Conservation (phyloP, 1,140 invertebrate species). For the Sycophila sp. region DNA sequence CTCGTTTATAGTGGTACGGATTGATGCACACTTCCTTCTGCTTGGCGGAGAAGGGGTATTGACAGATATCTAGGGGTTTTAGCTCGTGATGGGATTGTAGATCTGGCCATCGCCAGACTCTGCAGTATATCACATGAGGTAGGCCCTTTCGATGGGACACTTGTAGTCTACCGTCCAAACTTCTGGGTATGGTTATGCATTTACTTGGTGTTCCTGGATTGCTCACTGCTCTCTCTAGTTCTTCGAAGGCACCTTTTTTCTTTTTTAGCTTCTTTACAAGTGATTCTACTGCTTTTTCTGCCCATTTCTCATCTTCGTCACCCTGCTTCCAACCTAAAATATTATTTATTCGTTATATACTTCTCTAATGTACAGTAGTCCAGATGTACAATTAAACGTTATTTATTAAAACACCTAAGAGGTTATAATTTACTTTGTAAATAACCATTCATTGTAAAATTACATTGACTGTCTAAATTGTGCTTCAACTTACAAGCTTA, state of each 20-base stretch:
- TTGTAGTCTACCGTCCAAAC: constrained; percentile 93
- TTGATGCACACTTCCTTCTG: constrained; percentile 99
- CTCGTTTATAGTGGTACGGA: constrained; percentile 97
- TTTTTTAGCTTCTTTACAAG: constrained; percentile 99
- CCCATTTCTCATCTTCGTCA: constrained; percentile 99
- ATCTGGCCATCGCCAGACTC: constrained; percentile 99
- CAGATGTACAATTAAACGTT: too few relatives aligned
- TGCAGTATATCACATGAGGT: constrained; percentile 98
- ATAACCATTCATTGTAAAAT: too few relatives aligned
- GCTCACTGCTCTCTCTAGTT: constrained; percentile 92
- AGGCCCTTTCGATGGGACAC: constrained; percentile 95
- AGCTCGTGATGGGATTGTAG: constrained; percentile 97
- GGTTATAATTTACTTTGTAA: too few relatives aligned
- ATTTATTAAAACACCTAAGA: too few relatives aligned
- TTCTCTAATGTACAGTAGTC: too few relatives aligned
- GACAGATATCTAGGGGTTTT: constrained; percentile 92
- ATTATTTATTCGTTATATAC: too few relatives aligned
- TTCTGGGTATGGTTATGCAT: constrained; percentile 97
- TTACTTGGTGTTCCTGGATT: constrained; percentile 93
- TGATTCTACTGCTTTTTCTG: constrained; percentile 98
- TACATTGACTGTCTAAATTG: too few relatives aligned
- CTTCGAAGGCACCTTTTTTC: constrained; percentile 93
- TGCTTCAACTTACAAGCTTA: too few relatives aligned
- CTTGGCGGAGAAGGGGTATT: constrained; percentile 94
- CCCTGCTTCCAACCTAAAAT: constrained; percentile 95